These are phyloP conservation scores for Diplodus sargus DNA, from an alignment of 2,797 vertebrate genomes.

Conservation along the genomic window DNA sequence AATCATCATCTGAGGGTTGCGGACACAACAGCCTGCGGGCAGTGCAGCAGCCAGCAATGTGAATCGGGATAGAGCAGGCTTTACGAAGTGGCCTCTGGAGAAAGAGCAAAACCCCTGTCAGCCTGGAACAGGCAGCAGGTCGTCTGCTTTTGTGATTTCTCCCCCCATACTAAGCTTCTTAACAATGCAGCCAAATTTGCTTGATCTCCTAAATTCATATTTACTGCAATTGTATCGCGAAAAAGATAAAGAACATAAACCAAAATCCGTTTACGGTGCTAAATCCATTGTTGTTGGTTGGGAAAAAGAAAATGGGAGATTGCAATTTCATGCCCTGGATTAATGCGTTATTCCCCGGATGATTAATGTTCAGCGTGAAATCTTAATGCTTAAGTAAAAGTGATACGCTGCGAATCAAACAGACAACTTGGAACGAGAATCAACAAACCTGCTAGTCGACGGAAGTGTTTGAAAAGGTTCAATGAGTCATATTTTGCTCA, in stretches of 20 bases:
- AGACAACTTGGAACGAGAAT: constrained; percentile 62
- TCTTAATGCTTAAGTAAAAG: constrained; percentile 75
- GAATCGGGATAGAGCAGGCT: constrained; percentile 47
- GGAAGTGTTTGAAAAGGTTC: constrained; percentile 44
- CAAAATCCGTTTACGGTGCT: constrained; percentile 80
- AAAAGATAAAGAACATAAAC: constrained; percentile 82
- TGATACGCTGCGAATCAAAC: constrained; percentile 61
- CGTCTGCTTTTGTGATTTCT: constrained; percentile 53
- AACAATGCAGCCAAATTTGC: constrained; percentile 79
- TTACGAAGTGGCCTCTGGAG: constrained; percentile 55
- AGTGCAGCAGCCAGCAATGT: constrained; percentile 40
- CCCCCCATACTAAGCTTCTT: constrained; percentile 80
- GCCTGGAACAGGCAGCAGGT: constrained; percentile 61
- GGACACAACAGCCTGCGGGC: constrained; percentile 54
- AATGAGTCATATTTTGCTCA: constrained; percentile 4
- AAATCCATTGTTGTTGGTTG: constrained; percentile 80
- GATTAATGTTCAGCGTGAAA: constrained; percentile 83
- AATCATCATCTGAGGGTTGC: constrained; percentile 44
- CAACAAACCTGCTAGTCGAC: constrained; percentile 48
- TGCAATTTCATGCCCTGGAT: constrained; percentile 84
- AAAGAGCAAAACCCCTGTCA: constrained; percentile 56
- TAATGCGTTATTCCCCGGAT: constrained; percentile 81
- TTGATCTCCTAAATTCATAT: constrained; percentile 85
- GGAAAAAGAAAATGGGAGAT: constrained; percentile 74
- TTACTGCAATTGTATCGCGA: constrained; percentile 79